A percentile compares a stretch with the other conserved stretches of the same genome.
These are phyloP conservation scores for Idaea straminata DNA, from an alignment of 2,888 invertebrate genomes.

Conservation along the genomic window DNA sequence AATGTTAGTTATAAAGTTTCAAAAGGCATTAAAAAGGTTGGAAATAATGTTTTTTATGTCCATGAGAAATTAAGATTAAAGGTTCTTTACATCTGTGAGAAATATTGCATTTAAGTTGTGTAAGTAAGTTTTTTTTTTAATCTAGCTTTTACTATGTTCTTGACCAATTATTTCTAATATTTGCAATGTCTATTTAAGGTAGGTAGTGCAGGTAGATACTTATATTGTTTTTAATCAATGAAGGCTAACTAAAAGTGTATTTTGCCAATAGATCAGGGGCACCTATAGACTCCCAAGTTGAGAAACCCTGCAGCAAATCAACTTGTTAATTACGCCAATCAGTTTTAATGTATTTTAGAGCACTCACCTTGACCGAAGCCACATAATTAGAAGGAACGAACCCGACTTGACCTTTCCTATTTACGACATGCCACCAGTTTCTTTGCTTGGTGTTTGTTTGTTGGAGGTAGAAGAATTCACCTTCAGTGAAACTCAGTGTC, in stretches of 20 bases:
- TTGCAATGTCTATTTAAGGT: not conserved
- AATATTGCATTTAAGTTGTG: too few species aligned
- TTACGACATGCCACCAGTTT: conserved; percentile 95
- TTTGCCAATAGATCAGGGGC: not conserved
- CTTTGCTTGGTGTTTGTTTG: conserved; percentile 89
- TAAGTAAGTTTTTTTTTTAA: too few species aligned
- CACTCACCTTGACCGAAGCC: conserved; percentile 85
- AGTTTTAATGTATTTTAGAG: conserved; percentile 31
- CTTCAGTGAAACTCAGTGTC: conserved; percentile 89
- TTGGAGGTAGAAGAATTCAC: conserved; percentile 89
- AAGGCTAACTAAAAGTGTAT: not conserved
- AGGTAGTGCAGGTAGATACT: not conserved
- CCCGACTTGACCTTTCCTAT: conserved; percentile 89
- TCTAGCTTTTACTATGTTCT: too few species aligned
- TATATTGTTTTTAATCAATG: not conserved
- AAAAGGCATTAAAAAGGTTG: too few species aligned
- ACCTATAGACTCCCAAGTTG: conserved; percentile 3
- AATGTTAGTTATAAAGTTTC: too few species aligned
- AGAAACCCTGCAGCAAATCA: conserved; percentile 18
- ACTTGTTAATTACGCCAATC: conserved; percentile 28
- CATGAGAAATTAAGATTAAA: too few species aligned
- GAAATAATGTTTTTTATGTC: too few species aligned
- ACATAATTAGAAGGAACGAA: conserved; percentile 94
- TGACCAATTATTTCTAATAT: too few species aligned
- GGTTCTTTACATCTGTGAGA: too few species aligned